Percentiles rank a stretch among this genome's conserved stretches.
These are phyloP conservation scores for Drosophila auraria DNA, from an alignment of 1,140 invertebrate species.

Conservation along the genomic window DNA sequence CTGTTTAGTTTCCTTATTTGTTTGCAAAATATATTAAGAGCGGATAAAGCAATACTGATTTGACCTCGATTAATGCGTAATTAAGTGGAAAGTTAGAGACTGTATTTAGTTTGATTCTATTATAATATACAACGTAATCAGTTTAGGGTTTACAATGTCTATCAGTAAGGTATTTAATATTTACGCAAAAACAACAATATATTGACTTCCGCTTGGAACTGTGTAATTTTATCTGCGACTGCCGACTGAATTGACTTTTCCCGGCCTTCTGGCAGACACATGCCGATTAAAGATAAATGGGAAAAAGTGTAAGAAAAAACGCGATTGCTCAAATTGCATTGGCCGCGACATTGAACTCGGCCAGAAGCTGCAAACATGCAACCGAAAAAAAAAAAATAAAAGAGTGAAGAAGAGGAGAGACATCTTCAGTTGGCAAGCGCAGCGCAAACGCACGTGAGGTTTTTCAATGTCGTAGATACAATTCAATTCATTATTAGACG, in stretches of 20 bases:
- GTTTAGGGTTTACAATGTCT: background rate
- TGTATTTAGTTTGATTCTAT: too few species aligned
- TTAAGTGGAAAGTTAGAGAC: background rate
- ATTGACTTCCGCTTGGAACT: conserved; percentile 1
- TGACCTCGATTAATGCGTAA: background rate
- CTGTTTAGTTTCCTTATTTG: background rate
- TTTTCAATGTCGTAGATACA: conserved; percentile 57
- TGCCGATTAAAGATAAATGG: conserved; percentile 40
- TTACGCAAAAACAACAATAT: too few species aligned
- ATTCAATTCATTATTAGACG: conserved; percentile 27
- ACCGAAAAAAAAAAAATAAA: conserved; percentile 23
- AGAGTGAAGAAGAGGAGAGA: conserved; percentile 17
- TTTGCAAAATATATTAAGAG: background rate
- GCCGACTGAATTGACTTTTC: conserved; percentile 13
- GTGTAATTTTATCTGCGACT: background rate
- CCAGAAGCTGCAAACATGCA: conserved; percentile 32
- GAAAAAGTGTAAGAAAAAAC: conserved; percentile 17
- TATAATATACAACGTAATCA: background rate
- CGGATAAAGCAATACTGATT: background rate
- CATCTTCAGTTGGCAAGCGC: conserved; percentile 44
- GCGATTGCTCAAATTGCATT: conserved; percentile 31
- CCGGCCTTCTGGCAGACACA: conserved; percentile 28
- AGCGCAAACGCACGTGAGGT: conserved; percentile 71
- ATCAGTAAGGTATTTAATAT: background rate
- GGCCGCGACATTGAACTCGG: conserved; percentile 44